These are phyloP conservation scores for Listronotus bonariensis DNA, from an alignment of 1,140 invertebrate genomes.

Conservation along the genomic window DNA sequence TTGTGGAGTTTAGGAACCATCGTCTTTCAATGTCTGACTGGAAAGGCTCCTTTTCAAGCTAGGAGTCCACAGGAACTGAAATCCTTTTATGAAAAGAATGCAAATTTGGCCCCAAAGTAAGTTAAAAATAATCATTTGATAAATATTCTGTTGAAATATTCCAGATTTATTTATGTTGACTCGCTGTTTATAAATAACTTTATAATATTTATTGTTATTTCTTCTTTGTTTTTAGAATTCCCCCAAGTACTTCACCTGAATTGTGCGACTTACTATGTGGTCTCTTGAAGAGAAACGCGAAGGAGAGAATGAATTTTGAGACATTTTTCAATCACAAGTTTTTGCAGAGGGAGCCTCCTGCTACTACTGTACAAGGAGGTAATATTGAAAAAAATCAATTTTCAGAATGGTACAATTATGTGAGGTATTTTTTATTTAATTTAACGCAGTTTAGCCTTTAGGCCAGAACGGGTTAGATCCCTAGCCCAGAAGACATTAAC, in stretches of 20 bases:
- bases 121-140: constrained; percentile 48
- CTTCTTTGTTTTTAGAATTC: constrained; percentile 71
- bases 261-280: constrained; percentile 85
- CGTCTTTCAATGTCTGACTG: constrained; percentile 97
- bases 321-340: constrained; percentile 93
- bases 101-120: constrained; percentile 94
- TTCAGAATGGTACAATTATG: no score
- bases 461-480: no score
- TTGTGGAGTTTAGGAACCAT: constrained; percentile 99
- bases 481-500: no score
- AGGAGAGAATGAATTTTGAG: constrained; percentile 95
- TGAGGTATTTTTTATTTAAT: no score
- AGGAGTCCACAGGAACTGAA: constrained; percentile 98
- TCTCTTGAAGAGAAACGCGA: constrained; percentile 88
- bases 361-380: constrained; percentile 49
- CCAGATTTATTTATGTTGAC: neutral
- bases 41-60: constrained; percentile 97
- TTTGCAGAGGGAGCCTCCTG: constrained; percentile 68
- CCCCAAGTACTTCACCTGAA: constrained; percentile 86
- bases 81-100: constrained; percentile 95
- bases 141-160: neutral
- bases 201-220: neutral
- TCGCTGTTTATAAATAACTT: neutral
- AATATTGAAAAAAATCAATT: neutral
- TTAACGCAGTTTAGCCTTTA: no score